Percentiles rank a stretch among this genome's conserved stretches.
Conservation (phyloP, 2,888 invertebrate species). For the Platycheirus albimanus region DNA sequence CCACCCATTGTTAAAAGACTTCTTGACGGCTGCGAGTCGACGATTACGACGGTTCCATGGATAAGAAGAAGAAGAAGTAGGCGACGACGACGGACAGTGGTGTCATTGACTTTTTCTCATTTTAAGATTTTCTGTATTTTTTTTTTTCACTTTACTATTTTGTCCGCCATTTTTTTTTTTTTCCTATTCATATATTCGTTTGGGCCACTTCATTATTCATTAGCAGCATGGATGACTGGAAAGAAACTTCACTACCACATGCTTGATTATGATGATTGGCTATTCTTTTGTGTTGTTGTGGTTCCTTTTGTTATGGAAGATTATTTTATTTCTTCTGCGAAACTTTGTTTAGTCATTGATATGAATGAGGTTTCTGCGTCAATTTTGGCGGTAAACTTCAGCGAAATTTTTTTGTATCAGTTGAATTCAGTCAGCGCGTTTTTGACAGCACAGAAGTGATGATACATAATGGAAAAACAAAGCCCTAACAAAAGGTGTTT, state of each 20-base stretch:
- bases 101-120: constrained; percentile 71
- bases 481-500: no score
- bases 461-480: no score
- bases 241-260: constrained; percentile 31
- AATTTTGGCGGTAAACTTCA: constrained; percentile 9
- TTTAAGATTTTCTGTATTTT: constrained; percentile 51
- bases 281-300: constrained; percentile 13
- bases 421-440: no score
- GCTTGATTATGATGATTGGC: constrained; percentile 18
- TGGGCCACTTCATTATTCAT: constrained; percentile 68
- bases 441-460: no score
- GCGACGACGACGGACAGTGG: constrained; percentile 28
- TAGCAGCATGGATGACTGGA: constrained; percentile 46
- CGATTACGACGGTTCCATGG: background rate
- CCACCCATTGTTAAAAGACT: constrained; percentile 56
- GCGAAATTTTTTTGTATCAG: no score
- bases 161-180: constrained; percentile 58
- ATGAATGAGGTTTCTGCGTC: constrained; percentile 8
- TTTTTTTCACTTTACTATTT: constrained; percentile 28
- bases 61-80: no score
- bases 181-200: constrained; percentile 44
- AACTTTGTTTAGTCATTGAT: constrained; percentile 11
- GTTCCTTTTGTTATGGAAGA: constrained; percentile 7
- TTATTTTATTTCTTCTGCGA: background rate
- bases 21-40: constrained; percentile 32